A percentile compares a stretch with the other conserved stretches of the same genome.
Conservation (phyloP, 2,888 invertebrate species). For the Caenorhabditis drosophilae region DNA sequence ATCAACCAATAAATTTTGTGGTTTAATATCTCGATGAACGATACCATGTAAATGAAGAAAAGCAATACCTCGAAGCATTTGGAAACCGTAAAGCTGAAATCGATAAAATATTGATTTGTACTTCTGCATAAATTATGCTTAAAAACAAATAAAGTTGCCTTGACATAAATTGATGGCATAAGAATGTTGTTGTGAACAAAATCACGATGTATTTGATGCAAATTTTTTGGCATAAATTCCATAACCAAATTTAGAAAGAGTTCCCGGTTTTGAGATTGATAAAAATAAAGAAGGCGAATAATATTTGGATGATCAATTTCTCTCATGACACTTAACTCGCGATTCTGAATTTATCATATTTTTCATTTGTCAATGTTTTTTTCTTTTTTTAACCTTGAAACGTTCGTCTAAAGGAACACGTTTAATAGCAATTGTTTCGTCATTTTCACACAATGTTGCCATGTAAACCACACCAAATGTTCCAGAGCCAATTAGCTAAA, state of each 20-base stretch:
- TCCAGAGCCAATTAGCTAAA: conserved; percentile 41
- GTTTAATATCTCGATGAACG: conserved; percentile 49
- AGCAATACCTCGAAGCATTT: conserved; percentile 39
- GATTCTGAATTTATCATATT: conserved; percentile 20
- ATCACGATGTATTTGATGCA: conserved; percentile 21
- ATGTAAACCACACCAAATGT: conserved; percentile 40
- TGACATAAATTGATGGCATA: conserved; percentile 23
- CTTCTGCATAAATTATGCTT: not conserved
- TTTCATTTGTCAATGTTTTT: not conserved
- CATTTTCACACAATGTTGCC: conserved; percentile 30
- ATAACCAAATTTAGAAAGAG: conserved; percentile 34
- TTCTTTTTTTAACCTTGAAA: conserved; percentile 29
- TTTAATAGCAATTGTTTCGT: conserved; percentile 42
- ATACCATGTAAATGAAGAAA: conserved; percentile 40
- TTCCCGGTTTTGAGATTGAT: conserved; percentile 15
- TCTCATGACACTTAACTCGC: conserved; percentile 39
- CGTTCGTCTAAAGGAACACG: conserved; percentile 35
- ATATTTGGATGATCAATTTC: conserved; percentile 47
- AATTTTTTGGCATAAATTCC: conserved; percentile 43
- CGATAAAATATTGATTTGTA: not conserved
- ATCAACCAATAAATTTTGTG: conserved; percentile 56
- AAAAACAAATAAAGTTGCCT: conserved; percentile 10
- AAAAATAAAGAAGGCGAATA: conserved; percentile 31
- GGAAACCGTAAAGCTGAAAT: conserved; percentile 38
- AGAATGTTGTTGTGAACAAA: conserved; percentile 17